Evolutionary conservation across 2,888 invertebrate genomes (phyloP).

Genomic region (Oxycera nigricornis): DNA sequence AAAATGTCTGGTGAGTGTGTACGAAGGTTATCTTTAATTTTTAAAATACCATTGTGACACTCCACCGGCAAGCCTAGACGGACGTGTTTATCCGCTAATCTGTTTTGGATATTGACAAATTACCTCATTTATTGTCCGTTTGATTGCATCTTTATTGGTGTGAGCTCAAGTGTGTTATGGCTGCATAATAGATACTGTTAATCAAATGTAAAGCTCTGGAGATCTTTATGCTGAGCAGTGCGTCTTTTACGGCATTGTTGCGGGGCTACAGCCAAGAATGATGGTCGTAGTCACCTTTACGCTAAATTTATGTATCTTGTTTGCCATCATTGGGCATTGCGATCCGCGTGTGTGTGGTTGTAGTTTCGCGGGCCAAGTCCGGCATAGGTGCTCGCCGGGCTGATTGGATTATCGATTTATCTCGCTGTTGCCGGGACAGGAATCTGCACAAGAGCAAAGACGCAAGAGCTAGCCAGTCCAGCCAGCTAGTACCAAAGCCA

Average conservation of each 20-base stretch:
- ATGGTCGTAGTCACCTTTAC: slow-evolving; percentile 22
- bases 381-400: not conserved
- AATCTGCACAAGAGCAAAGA: not conserved
- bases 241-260: slow-evolving; percentile 12
- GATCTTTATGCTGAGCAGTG: not conserved
- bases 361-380: not conserved
- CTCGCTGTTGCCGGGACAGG: slow-evolving; percentile 12
- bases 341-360: not conserved
- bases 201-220: not conserved
- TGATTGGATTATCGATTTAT: slow-evolving; percentile 30
- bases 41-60: not conserved
- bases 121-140: slow-evolving; percentile 14
- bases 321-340: slow-evolving; percentile 21
- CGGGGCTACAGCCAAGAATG: not conserved
- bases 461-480: not conserved
- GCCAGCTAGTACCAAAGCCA: not conserved
- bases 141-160: slow-evolving; percentile 23
- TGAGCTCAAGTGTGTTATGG: slow-evolving; percentile 4
- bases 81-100: slow-evolving; percentile 1
- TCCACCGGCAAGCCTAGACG: not conserved
- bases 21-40: no score
- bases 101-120: slow-evolving; percentile 22
- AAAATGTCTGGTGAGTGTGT: no score
- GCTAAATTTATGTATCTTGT: slow-evolving; percentile 21
- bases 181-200: slow-evolving; percentile 18